Evolutionary conservation across 2,888 invertebrate species (phyloP).

Genomic region (Heterodera filipjevi): DNA sequence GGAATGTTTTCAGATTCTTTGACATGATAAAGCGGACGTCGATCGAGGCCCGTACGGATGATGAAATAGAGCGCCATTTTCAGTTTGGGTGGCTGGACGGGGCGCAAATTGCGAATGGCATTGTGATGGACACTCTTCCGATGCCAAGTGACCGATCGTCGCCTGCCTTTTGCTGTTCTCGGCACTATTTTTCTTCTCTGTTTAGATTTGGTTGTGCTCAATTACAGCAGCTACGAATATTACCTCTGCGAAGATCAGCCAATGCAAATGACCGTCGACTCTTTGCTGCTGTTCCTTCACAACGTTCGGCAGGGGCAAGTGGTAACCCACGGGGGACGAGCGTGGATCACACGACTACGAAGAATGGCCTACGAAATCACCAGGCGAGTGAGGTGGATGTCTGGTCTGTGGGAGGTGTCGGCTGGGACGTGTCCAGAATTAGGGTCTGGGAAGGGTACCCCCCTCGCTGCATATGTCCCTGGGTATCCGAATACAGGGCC

Average conservation of each 20-base stretch:
- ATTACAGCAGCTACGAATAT: conserved; percentile 88
- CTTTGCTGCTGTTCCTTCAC: conserved; percentile 52
- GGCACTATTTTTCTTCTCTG: conserved; percentile 61
- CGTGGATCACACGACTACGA: conserved; percentile 45
- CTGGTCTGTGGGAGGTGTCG: too few species aligned
- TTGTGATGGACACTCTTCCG: conserved; percentile 83
- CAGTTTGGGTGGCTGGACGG: conserved; percentile 95
- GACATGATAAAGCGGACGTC: conserved; percentile 46
- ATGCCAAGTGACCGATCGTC: conserved; percentile 77
- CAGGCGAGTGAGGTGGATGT: too few species aligned
- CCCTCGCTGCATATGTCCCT: too few species aligned
- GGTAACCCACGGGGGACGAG: conserved; percentile 44
- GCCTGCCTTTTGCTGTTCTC: too few species aligned
- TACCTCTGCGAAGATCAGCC: conserved; percentile 83
- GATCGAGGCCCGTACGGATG: conserved; percentile 39
- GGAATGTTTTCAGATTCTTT: conserved; percentile 47
- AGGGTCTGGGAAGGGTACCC: too few species aligned
- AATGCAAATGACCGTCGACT: conserved; percentile 74
- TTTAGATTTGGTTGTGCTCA: conserved; percentile 85
- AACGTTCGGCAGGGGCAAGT: conserved; percentile 35
- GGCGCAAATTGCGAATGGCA: conserved; percentile 86
- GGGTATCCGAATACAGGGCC: too few species aligned
- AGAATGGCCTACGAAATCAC: conserved; percentile 76
- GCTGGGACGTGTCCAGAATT: too few species aligned
- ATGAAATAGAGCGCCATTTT: conserved; percentile 41